These are phyloP conservation scores for Neosilurus hyrtlii DNA, from an alignment of 2,797 vertebrate genomes.

Conservation along the genomic window DNA sequence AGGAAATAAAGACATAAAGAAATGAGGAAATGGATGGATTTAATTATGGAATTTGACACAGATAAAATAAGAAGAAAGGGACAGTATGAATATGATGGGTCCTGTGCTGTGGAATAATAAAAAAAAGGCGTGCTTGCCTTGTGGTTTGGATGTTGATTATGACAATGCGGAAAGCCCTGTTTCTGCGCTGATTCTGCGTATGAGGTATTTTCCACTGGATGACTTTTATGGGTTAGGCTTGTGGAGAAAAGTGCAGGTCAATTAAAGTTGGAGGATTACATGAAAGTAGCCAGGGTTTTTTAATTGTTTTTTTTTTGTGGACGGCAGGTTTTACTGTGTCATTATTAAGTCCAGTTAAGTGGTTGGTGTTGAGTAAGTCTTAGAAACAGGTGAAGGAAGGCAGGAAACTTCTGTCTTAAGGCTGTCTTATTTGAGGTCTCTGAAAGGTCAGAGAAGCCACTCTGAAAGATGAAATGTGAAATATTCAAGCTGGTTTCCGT, in stretches of 20 bases:
- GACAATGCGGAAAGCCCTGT: constrained; percentile 62
- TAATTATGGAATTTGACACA: constrained; percentile 57
- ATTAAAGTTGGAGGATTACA: constrained; percentile 25
- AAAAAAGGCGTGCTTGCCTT: constrained; percentile 40
- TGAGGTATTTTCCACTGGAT: constrained; percentile 63
- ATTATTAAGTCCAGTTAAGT: background rate
- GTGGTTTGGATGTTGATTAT: constrained; percentile 51
- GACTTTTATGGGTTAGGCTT: constrained; percentile 52
- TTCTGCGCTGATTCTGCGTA: constrained; percentile 48
- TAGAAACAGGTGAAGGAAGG: constrained; percentile 59
- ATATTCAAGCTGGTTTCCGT: constrained; percentile 52
- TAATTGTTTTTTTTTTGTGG: background rate
- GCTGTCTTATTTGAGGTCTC: constrained; percentile 22
- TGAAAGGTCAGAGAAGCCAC: background rate
- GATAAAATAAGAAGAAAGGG: constrained; percentile 42
- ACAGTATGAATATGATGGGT: constrained; percentile 36
- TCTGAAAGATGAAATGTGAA: constrained; percentile 34
- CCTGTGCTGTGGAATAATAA: constrained; percentile 47
- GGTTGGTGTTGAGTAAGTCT: constrained; percentile 55
- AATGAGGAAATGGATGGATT: constrained; percentile 56
- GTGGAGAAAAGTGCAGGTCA: constrained; percentile 45
- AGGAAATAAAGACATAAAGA: constrained; percentile 55
- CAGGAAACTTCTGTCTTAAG: constrained; percentile 28
- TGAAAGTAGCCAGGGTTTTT: constrained; percentile 24
- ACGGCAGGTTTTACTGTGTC: background rate